Evolutionary conservation across 2,888 invertebrate genomes (phyloP).

Genomic region (Drosophila anomalipes): DNA sequence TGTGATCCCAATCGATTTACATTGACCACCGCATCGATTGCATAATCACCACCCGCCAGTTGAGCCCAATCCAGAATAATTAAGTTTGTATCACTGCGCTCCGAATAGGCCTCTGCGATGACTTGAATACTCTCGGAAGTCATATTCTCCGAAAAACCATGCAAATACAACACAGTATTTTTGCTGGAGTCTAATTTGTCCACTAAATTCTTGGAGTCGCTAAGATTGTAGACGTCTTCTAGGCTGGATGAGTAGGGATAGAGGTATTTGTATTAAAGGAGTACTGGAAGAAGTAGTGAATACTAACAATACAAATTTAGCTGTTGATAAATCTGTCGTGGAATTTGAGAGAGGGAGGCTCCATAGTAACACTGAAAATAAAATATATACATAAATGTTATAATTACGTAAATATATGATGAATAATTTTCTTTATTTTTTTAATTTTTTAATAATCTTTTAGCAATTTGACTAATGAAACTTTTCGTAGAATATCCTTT

Average conservation of each 20-base stretch:
- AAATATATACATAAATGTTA: background rate
- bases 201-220: slow-evolving; percentile 72
- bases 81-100: slow-evolving; percentile 82
- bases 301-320: slow-evolving; percentile 83
- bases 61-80: slow-evolving; percentile 84
- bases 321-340: slow-evolving; percentile 85
- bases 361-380: slow-evolving; percentile 84
- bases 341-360: slow-evolving; percentile 86
- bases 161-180: slow-evolving; percentile 87
- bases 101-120: slow-evolving; percentile 83
- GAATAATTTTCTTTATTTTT: background rate
- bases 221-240: slow-evolving; percentile 73
- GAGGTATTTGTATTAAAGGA: background rate
- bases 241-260: slow-evolving; percentile 70
- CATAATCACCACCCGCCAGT: slow-evolving; percentile 84
- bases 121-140: slow-evolving; percentile 87
- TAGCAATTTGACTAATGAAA: background rate
- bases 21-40: slow-evolving; percentile 83
- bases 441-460: background rate
- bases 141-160: slow-evolving; percentile 87
- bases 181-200: slow-evolving; percentile 83
- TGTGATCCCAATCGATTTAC: slow-evolving; percentile 78
- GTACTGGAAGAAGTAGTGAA: background rate
- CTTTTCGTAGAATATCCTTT: background rate
- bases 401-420: slow-evolving; percentile 18